A percentile compares a stretch with the other conserved stretches of the same genome.
These are phyloP conservation scores for Apogon hyalosoma DNA, from an alignment of 2,797 vertebrate genomes.

Conservation along the genomic window DNA sequence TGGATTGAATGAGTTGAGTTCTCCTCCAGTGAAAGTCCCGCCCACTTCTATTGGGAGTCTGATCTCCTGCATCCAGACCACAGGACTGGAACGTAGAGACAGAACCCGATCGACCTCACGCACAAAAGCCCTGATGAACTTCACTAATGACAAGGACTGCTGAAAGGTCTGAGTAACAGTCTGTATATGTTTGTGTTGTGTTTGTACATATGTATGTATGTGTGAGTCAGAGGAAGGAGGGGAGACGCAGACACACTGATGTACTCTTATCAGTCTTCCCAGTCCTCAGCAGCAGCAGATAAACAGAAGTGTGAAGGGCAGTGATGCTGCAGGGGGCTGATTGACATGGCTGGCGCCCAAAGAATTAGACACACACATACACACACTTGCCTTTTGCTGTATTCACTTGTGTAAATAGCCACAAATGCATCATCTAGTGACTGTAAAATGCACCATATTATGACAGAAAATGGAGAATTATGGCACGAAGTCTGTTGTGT, in stretches of 20 bases:
- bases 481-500: slow-evolving; percentile 2
- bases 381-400: slow-evolving; percentile 50
- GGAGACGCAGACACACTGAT: slow-evolving; percentile 65
- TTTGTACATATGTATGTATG: slow-evolving; percentile 7
- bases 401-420: slow-evolving; percentile 59
- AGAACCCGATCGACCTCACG: too few species aligned
- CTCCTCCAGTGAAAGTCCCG: too few species aligned
- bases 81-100: too few species aligned
- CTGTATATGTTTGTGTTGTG: slow-evolving; percentile 38
- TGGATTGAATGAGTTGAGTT: too few species aligned
- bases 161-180: slow-evolving; percentile 49
- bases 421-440: slow-evolving; percentile 44
- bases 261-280: slow-evolving; percentile 82
- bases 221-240: slow-evolving; percentile 24
- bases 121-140: slow-evolving; percentile 35
- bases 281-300: slow-evolving; percentile 84
- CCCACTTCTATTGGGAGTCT: too few species aligned
- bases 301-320: slow-evolving; percentile 85
- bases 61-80: too few species aligned
- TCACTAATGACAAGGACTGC: slow-evolving; percentile 36
- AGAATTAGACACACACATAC: slow-evolving; percentile 68
- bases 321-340: slow-evolving; percentile 82
- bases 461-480: slow-evolving; percentile 12
- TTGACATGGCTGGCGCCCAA: slow-evolving; percentile 83
- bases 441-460: slow-evolving; percentile 28